Conservation (phyloP, 2,113 vertebrate species). For the Columba janthina region DNA sequence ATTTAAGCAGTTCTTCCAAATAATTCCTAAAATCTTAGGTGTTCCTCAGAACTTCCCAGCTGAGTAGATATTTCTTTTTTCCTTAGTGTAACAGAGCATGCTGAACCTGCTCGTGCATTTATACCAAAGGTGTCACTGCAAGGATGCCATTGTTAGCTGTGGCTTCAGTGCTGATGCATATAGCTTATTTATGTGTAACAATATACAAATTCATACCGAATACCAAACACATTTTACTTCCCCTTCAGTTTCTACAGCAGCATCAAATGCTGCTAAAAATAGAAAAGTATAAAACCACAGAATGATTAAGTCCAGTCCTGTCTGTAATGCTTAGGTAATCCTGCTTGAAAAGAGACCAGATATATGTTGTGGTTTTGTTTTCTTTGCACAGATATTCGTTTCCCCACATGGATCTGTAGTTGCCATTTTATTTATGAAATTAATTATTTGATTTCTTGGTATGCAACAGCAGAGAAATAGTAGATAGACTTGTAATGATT, state of each 20-base stretch:
- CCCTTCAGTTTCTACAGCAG: background rate
- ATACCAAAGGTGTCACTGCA: background rate
- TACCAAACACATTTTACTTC: background rate
- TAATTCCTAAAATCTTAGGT: background rate
- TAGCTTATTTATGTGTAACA: background rate
- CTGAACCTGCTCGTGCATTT: background rate
- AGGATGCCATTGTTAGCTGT: background rate
- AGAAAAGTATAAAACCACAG: background rate
- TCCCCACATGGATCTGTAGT: background rate
- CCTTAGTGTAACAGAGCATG: background rate
- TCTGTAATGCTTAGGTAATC: background rate
- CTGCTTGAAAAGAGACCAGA: background rate
- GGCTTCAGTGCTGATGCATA: background rate
- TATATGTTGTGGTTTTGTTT: background rate
- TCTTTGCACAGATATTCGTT: background rate
- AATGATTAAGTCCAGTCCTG: background rate
- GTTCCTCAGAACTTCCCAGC: background rate
- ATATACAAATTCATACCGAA: background rate
- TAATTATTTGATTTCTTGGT: background rate
- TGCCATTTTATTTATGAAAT: background rate
- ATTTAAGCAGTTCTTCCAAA: background rate
- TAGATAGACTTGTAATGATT: background rate
- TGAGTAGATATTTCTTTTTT: background rate
- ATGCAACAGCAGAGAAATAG: background rate
- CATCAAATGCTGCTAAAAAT: background rate